Percentiles rank a stretch among this genome's conserved stretches.
These are phyloP conservation scores for Oscarella lobularis DNA, from an alignment of 37 sponge, comb jelly and placozoan genomes.

Conservation along the genomic window DNA sequence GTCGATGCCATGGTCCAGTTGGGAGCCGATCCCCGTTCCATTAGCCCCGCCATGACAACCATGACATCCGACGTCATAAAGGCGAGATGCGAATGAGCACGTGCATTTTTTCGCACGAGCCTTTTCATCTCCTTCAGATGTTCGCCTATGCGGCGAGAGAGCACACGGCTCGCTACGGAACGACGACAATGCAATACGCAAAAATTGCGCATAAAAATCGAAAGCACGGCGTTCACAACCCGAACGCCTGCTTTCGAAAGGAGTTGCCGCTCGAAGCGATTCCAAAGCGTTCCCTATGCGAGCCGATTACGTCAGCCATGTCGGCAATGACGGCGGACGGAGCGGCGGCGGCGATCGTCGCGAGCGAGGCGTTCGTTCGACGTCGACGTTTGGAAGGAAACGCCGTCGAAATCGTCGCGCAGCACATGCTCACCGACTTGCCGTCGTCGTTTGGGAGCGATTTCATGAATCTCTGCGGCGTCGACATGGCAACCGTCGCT, in stretches of 20 bases:
- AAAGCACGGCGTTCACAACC: slow-evolving; percentile 36
- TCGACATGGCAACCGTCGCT: slow-evolving; percentile 40
- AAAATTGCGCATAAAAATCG: slow-evolving; percentile 53
- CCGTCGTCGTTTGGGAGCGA: slow-evolving; percentile 27
- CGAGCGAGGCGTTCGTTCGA: slow-evolving; percentile 42
- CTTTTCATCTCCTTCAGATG: slow-evolving; percentile 33
- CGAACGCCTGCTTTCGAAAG: slow-evolving; percentile 36
- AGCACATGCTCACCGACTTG: slow-evolving; percentile 68
- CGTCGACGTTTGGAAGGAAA: slow-evolving; percentile 25
- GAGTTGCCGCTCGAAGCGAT: slow-evolving; percentile 13
- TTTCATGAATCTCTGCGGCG: slow-evolving; percentile 56
- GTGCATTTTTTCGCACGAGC: slow-evolving; percentile 9
- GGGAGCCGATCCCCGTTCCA: slow-evolving; percentile 31
- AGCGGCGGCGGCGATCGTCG: slow-evolving; percentile 50
- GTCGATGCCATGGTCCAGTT: slow-evolving; percentile 21
- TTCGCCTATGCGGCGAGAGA: slow-evolving; percentile 60
- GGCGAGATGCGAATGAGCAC: slow-evolving; percentile 13
- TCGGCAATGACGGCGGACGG: slow-evolving; percentile 61
- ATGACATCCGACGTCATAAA: slow-evolving; percentile 54
- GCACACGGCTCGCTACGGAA: slow-evolving; percentile 45
- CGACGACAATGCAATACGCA: slow-evolving; percentile 38
- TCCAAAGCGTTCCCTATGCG: slow-evolving; percentile 25
- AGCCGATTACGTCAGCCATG: slow-evolving; percentile 55
- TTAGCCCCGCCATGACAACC: slow-evolving; percentile 33
- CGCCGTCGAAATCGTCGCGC: slow-evolving; percentile 46